Evolutionary conservation across 2,113 vertebrate genomes (phyloP).

Genomic region (Forbesichthys papilliferus): DNA sequence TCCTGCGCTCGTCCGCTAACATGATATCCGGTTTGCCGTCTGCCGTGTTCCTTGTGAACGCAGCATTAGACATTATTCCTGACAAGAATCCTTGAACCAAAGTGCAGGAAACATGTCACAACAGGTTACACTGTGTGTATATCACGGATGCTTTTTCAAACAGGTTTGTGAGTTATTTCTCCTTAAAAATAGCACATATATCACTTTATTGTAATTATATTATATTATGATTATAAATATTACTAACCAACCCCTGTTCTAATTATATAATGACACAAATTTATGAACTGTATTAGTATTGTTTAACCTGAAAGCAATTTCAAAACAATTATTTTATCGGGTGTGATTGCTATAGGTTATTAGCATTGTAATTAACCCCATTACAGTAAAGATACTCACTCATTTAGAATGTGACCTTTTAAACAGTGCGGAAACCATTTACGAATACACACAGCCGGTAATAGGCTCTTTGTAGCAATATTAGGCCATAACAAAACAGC

Average conservation of each 20-base stretch:
- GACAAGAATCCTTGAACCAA: not conserved
- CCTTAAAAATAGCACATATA: not conserved
- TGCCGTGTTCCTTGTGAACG: too few species aligned
- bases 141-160: not conserved
- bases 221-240: constrained; percentile 36
- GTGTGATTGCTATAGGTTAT: constrained; percentile 53
- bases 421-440: constrained; percentile 51
- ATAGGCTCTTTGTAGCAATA: constrained; percentile 19
- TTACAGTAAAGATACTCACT: constrained; percentile 49
- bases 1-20: too few species aligned
- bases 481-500: not conserved
- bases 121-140: constrained; percentile 2
- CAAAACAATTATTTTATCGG: constrained; percentile 64
- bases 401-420: constrained; percentile 62
- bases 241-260: constrained; percentile 42
- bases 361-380: constrained; percentile 66
- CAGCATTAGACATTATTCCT: not conserved
- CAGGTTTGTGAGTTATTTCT: not conserved
- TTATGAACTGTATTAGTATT: constrained; percentile 61
- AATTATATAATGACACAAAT: constrained; percentile 54
- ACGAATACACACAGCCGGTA: constrained; percentile 39
- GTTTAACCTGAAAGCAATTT: constrained; percentile 66
- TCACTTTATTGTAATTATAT: constrained; percentile 2
- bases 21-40: too few species aligned
- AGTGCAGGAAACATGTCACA: not conserved